Percentiles rank a stretch among this genome's conserved stretches.
Conservation (phyloP, 2,888 invertebrate genomes). For the Argyresthia albistria region DNA sequence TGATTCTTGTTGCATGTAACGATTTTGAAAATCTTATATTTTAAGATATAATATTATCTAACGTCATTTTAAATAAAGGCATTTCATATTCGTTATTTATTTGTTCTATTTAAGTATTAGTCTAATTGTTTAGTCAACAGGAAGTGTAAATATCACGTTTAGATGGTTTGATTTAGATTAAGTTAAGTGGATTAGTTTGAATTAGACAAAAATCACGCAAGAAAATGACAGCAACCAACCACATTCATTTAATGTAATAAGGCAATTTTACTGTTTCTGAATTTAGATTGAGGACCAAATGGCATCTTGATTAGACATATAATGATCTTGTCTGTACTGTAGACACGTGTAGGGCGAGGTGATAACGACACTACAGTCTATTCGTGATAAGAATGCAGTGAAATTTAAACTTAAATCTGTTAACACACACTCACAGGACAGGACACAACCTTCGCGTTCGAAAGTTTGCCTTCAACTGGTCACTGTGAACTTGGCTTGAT, state of each 20-base stretch:
- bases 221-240: conserved; percentile 20
- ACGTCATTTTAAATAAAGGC: conserved; percentile 57
- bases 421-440: too few relatives aligned
- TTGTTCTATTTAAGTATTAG: conserved; percentile 59
- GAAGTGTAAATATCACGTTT: conserved; percentile 68
- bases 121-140: conserved; percentile 63
- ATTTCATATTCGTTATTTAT: conserved; percentile 72
- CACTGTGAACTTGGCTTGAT: too few relatives aligned
- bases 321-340: too few relatives aligned
- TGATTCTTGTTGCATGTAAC: conserved; percentile 54
- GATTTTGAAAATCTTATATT: conserved; percentile 45
- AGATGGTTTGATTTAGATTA: conserved; percentile 61
- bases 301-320: conserved; percentile 28
- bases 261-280: conserved; percentile 37
- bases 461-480: too few relatives aligned
- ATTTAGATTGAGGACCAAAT: conserved; percentile 64
- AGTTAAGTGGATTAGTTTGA: conserved; percentile 66
- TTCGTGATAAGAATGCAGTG: too few relatives aligned
- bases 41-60: conserved; percentile 51
- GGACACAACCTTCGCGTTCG: too few relatives aligned
- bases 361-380: too few relatives aligned
- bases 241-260: conserved; percentile 29
- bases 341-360: too few relatives aligned
- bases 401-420: too few relatives aligned
- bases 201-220: conserved; percentile 34